Percentiles rank a stretch among this genome's conserved stretches.
Evolutionary conservation across 2,888 invertebrate species (phyloP).

Genomic region (Pollenia griseotomentosa): DNA sequence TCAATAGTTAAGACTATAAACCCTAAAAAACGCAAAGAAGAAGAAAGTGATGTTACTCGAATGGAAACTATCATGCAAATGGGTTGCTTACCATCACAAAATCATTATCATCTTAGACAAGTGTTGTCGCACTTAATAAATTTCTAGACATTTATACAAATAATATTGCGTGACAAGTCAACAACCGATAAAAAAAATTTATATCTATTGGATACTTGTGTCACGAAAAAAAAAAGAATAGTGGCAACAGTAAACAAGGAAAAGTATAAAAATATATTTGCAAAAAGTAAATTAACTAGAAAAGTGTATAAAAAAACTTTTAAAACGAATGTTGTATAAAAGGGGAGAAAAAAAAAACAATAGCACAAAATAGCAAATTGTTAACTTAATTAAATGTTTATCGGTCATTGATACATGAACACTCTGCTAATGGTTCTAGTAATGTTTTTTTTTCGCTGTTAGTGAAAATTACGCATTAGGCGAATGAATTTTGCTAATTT

Average conservation of each 20-base stretch:
- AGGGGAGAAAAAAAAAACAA: neutral
- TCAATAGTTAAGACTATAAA: too few relatives aligned
- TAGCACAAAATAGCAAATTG: slow-evolving; percentile 3
- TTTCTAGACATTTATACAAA: slow-evolving; percentile 20
- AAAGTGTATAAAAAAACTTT: neutral
- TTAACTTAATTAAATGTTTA: slow-evolving; percentile 58
- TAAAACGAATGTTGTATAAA: neutral
- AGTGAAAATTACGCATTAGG: too few relatives aligned
- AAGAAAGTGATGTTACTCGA: slow-evolving; percentile 28
- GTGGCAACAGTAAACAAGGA: too few relatives aligned
- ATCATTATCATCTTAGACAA: slow-evolving; percentile 3
- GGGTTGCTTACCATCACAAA: too few relatives aligned
- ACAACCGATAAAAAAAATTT: neutral
- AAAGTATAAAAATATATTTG: too few relatives aligned
- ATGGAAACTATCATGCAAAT: neutral
- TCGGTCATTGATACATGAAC: slow-evolving; percentile 23
- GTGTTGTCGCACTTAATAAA: too few relatives aligned
- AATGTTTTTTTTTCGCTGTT: neutral
- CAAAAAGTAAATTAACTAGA: too few relatives aligned
- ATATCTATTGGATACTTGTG: too few relatives aligned
- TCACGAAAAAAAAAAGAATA: too few relatives aligned
- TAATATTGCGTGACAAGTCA: slow-evolving; percentile 31
- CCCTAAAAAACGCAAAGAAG: too few relatives aligned
- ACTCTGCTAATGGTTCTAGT: neutral
- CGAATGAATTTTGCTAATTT: too few relatives aligned